These are phyloP conservation scores for Drosophila quasianomalipes DNA, from an alignment of 2,888 invertebrate species.

Conservation along the genomic window DNA sequence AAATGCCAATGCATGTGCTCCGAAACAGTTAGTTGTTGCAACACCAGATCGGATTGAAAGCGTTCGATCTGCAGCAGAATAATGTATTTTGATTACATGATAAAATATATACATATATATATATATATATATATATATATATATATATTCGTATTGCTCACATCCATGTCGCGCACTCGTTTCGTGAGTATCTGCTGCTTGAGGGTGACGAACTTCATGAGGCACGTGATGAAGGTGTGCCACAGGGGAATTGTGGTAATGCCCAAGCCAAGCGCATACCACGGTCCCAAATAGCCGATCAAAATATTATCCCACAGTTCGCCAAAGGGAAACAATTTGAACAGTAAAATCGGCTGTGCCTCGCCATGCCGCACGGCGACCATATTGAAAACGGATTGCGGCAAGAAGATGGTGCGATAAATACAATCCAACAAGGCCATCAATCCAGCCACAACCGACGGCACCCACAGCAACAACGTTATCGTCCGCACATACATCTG, in stretches of 20 bases:
- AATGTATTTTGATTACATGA: neutral
- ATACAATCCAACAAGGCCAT: slow-evolving; percentile 71
- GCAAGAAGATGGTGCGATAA: slow-evolving; percentile 69
- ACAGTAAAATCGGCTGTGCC: slow-evolving; percentile 70
- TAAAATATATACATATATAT: neutral
- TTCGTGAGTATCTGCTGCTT: slow-evolving; percentile 72
- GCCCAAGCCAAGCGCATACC: slow-evolving; percentile 68
- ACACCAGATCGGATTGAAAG: neutral
- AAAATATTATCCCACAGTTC: slow-evolving; percentile 70
- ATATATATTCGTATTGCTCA: slow-evolving; percentile 45
- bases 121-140: neutral
- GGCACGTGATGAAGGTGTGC: slow-evolving; percentile 79
- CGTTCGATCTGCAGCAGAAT: slow-evolving; percentile 42
- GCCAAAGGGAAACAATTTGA: slow-evolving; percentile 75
- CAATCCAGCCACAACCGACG: slow-evolving; percentile 61
- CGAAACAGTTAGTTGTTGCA: neutral
- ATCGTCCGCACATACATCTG: slow-evolving; percentile 61
- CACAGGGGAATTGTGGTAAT: slow-evolving; percentile 74
- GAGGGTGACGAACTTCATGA: slow-evolving; percentile 76
- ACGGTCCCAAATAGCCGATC: slow-evolving; percentile 68
- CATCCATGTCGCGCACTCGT: slow-evolving; percentile 71
- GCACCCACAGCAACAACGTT: slow-evolving; percentile 63
- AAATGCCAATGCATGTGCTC: slow-evolving; percentile 56
- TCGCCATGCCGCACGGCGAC: slow-evolving; percentile 63
- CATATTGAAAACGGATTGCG: slow-evolving; percentile 73